Conservation (phyloP, 2,888 invertebrate species). For the Trissolcus japonicus region DNA sequence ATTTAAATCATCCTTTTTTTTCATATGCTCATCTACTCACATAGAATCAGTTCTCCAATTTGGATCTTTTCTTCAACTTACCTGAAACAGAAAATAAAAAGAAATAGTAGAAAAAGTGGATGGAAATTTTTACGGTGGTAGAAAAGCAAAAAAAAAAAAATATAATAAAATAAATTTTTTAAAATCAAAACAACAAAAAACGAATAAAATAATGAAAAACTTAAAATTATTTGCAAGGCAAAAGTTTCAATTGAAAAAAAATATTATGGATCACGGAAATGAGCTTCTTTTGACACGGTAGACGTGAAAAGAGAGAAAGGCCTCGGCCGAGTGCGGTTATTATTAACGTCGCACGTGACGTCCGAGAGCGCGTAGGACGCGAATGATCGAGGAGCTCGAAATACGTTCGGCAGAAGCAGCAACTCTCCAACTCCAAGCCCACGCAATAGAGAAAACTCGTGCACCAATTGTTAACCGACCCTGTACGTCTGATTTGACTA, state of each 20-base stretch:
- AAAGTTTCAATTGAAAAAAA: constrained; percentile 4
- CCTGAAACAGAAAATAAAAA: no score
- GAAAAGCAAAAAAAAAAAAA: no score
- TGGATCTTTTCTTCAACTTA: no score
- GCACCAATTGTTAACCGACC: constrained; percentile 29
- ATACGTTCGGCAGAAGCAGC: constrained; percentile 53
- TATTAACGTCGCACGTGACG: constrained; percentile 53
- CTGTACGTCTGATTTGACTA: constrained; percentile 22
- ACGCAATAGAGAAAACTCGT: constrained; percentile 38
- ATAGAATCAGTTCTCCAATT: no score
- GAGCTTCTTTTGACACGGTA: constrained; percentile 43
- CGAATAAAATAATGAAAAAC: no score
- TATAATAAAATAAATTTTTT: no score
- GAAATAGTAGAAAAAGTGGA: no score
- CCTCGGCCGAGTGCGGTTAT: constrained; percentile 40
- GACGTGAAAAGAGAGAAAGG: constrained; percentile 47
- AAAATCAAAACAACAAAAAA: no score
- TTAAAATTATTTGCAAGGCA: no score
- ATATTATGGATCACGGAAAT: constrained; percentile 41
- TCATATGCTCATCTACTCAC: no score
- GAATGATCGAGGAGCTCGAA: constrained; percentile 49
- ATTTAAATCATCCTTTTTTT: no score
- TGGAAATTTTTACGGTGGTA: no score
- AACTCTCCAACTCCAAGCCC: constrained; percentile 21
- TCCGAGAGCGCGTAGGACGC: constrained; percentile 38